Evolutionary conservation across 2,888 invertebrate genomes (phyloP).

Genomic region (Drosophila setosimentum): DNA sequence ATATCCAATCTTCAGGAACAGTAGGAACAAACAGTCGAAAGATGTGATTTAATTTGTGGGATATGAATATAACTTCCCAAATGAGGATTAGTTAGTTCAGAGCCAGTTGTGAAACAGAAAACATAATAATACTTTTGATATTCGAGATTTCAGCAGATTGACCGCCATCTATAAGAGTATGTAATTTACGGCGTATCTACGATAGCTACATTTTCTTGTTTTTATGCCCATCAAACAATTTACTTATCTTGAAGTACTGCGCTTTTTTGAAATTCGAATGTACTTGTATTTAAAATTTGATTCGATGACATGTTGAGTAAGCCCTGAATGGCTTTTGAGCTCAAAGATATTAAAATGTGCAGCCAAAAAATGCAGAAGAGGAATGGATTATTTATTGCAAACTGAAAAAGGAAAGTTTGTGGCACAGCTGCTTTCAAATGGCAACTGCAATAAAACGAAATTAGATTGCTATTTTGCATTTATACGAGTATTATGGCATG

Average conservation of each 20-base stretch:
- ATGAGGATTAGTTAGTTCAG: background rate
- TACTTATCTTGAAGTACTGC: background rate
- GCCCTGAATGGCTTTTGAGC: background rate
- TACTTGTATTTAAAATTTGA: background rate
- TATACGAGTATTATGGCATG: constrained; percentile 48
- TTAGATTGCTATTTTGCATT: constrained; percentile 79
- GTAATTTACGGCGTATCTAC: background rate
- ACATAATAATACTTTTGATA: background rate
- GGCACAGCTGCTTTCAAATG: constrained; percentile 71
- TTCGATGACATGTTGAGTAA: background rate
- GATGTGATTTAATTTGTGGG: background rate
- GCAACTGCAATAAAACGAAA: constrained; percentile 77
- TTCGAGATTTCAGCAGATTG: too few relatives aligned
- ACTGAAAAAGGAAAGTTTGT: constrained; percentile 21
- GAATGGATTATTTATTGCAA: constrained; percentile 65
- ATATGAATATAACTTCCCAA: background rate
- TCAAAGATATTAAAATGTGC: constrained; percentile 52
- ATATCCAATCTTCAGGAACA: background rate
- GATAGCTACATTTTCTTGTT: background rate
- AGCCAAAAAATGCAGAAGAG: background rate
- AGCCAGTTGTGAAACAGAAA: background rate
- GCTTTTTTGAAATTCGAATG: background rate
- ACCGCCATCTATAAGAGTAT: background rate
- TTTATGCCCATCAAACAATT: background rate
- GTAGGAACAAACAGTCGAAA: background rate